These are phyloP conservation scores for Apis florea DNA, from an alignment of 1,140 invertebrate genomes.

Conservation along the genomic window DNA sequence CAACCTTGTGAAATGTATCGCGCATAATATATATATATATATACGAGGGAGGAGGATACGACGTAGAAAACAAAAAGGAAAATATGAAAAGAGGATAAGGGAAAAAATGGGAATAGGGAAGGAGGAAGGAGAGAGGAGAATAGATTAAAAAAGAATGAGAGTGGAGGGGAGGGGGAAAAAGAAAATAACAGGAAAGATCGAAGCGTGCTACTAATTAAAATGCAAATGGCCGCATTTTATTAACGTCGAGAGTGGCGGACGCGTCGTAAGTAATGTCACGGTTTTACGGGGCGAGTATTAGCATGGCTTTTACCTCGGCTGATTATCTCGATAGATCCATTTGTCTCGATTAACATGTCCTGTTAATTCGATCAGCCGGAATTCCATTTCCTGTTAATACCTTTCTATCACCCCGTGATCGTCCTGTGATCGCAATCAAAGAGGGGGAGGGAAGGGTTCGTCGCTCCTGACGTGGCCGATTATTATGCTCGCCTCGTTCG, in stretches of 20 bases:
- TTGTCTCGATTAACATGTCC: constrained; percentile 46
- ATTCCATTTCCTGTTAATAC: constrained; percentile 41
- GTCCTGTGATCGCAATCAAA: constrained; percentile 25
- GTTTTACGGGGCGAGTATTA: constrained; percentile 29
- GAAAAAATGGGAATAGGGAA: background rate
- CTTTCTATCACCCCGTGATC: background rate
- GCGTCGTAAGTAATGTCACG: constrained; percentile 45
- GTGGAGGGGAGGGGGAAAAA: background rate
- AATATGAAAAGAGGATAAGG: background rate
- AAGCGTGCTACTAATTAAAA: constrained; percentile 39
- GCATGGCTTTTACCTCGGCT: constrained; percentile 25
- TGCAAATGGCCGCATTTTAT: constrained; percentile 46
- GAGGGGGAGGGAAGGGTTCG: background rate
- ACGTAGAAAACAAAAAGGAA: background rate
- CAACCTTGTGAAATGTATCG: background rate
- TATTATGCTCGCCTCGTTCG: background rate
- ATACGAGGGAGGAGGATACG: background rate
- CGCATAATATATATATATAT: background rate
- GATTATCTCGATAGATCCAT: constrained; percentile 46
- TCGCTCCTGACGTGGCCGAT: background rate
- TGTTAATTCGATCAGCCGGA: constrained; percentile 41
- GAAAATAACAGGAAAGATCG: constrained; percentile 1
- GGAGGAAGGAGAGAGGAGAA: background rate
- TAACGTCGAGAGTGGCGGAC: constrained; percentile 29
- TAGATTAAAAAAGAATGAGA: too few species aligned